Base-by-base conservation (phyloP, 2,113 vertebrate species). In the Parus major region DNA sequence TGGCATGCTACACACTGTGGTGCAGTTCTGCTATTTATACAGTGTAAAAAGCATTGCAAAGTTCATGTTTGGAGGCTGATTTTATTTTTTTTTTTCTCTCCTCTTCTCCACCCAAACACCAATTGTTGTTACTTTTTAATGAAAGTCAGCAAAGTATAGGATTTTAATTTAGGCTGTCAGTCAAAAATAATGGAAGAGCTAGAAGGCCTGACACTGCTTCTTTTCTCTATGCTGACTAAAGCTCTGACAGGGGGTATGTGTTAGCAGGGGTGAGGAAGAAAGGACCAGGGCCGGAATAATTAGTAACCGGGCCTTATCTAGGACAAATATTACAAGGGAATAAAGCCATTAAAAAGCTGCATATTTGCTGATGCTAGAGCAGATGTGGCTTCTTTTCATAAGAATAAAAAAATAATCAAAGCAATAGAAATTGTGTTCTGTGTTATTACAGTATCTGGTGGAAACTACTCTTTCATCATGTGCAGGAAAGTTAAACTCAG, bases 111-210 rank as follows among this genome's bases (percentile, higher is more conserved):
- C 55, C 47, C 65, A 76, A 93, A 56, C 53, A 68, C 52, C 85
- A 76, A n/a, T 65, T 57, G 44, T 59, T 94, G 27, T 39, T 68
- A 59, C 31, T 77, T 93, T 79, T 94, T 88, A 76, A 65, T 82
- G 49, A 81, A 95, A 95, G 64, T 24, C 59, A 82, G 50, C 84
- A 89, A 92, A 86, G 56, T 47, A 90, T 29, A 78, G 36, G 7
- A 83, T 85, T 94, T 86, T 96, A 82, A 91, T 90, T 88, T 82
- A 93, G 57, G 11, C 57, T 87, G 81, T 72, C 83, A 89, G 57
- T 76, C 85, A 95, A 91, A 91, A 84, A 57, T 77, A 95, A 82
- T 85, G 46, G 71, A 92, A 82, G 56, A 77, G 33, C 35, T 36
- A 63, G 55, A 91, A 94, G 60, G 66, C 71, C 78, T 91, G 84